phyloP scores from a whole-genome alignment of 2,888 invertebrate species.

The Tuta absoluta region DNA sequence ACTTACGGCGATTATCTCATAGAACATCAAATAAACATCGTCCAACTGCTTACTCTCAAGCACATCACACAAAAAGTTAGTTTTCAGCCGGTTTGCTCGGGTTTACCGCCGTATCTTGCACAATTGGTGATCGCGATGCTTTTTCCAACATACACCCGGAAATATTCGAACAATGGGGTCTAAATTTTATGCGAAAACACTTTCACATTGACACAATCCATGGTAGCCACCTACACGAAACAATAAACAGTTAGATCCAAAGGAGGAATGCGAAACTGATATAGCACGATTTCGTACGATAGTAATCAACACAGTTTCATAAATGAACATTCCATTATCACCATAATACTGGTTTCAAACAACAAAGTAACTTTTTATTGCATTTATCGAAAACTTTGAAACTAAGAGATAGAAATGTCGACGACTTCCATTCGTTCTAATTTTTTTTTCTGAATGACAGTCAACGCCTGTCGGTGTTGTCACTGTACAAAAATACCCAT shows the following conservation, averaged over 20 bases:
- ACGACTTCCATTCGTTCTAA: slow-evolving; percentile 52
- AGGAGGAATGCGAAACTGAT: slow-evolving; percentile 50
- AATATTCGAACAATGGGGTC: slow-evolving; percentile 76
- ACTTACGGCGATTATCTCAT: slow-evolving; percentile 24
- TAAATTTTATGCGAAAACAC: slow-evolving; percentile 79
- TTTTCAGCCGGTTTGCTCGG: too few relatives aligned
- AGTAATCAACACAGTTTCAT: slow-evolving; percentile 18
- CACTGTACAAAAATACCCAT: slow-evolving; percentile 22
- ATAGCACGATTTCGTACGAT: slow-evolving; percentile 35
- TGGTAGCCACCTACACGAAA: slow-evolving; percentile 76
- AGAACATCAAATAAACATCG: slow-evolving; percentile 20
- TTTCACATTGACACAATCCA: slow-evolving; percentile 73
- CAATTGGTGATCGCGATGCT: slow-evolving; percentile 54
- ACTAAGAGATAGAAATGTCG: slow-evolving; percentile 65
- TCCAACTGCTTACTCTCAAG: slow-evolving; percentile 24
- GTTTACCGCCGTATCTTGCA: slow-evolving; percentile 46
- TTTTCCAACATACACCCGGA: slow-evolving; percentile 70
- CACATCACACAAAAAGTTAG: slow-evolving; percentile 22
- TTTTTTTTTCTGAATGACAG: slow-evolving; percentile 30
- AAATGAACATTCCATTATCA: slow-evolving; percentile 32
- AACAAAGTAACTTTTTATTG: slow-evolving; percentile 49
- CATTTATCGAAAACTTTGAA: slow-evolving; percentile 55
- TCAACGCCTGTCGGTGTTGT: slow-evolving; percentile 29
- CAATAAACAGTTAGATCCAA: slow-evolving; percentile 71
- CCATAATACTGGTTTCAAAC: slow-evolving; percentile 23